Percentiles rank a stretch among this genome's conserved stretches.
Conservation (phyloP, 2,797 vertebrate genomes). For the Siniperca scherzeri region DNA sequence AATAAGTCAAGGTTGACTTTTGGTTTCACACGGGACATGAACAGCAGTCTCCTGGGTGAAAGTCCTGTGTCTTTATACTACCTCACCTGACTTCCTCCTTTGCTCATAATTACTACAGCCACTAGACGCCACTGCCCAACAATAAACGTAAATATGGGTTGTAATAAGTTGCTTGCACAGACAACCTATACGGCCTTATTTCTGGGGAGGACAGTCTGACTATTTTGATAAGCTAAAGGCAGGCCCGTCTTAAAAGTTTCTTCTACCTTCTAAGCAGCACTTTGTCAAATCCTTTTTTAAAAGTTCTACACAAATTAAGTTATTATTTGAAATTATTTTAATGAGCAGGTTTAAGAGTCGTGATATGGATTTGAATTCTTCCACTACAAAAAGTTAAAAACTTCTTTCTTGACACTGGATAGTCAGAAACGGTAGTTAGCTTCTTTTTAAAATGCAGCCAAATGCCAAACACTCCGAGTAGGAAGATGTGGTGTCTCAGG, state of each 20-base stretch:
- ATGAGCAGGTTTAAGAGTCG: not conserved
- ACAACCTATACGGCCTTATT: too few relatives aligned
- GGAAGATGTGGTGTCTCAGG: not conserved
- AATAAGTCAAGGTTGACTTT: too few relatives aligned
- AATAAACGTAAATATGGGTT: too few relatives aligned
- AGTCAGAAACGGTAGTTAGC: not conserved
- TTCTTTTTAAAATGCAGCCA: slow-evolving; percentile 25
- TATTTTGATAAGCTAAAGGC: not conserved
- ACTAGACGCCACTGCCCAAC: too few relatives aligned
- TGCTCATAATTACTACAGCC: too few relatives aligned
- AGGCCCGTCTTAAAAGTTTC: not conserved
- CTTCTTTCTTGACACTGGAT: not conserved
- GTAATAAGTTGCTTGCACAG: too few relatives aligned
- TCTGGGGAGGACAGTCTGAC: not conserved
- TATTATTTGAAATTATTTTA: not conserved
- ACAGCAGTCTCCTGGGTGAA: too few relatives aligned
- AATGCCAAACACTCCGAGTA: not conserved
- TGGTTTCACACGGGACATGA: too few relatives aligned
- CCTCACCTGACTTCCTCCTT: too few relatives aligned
- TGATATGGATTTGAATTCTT: not conserved
- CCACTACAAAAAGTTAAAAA: not conserved
- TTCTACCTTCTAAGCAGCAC: not conserved
- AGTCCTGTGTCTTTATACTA: too few relatives aligned
- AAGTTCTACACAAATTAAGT: not conserved
- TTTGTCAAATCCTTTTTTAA: not conserved